These are phyloP conservation scores for Maniola hyperantus DNA, from an alignment of 2,888 invertebrate genomes.

Conservation along the genomic window DNA sequence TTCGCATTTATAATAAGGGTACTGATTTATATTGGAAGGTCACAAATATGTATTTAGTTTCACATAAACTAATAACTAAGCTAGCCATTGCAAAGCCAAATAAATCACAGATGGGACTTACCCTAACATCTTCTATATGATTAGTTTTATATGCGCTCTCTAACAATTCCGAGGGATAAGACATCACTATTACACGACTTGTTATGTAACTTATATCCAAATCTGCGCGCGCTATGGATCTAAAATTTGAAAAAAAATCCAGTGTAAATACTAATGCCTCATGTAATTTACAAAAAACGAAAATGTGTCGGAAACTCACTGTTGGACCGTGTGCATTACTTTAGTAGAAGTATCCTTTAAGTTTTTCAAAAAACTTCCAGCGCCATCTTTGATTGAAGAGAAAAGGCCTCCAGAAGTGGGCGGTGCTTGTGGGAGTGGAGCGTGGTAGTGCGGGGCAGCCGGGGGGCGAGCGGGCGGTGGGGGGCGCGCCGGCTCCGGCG, in stretches of 20 bases:
- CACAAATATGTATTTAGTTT: too few species aligned
- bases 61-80: too few species aligned
- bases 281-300: neutral
- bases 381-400: conserved; percentile 95
- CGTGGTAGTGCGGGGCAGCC: conserved; percentile 60
- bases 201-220: conserved; percentile 96
- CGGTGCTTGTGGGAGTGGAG: conserved; percentile 53
- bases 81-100: too few species aligned
- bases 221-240: conserved; percentile 92
- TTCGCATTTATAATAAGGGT: too few species aligned
- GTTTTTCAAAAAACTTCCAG: conserved; percentile 95
- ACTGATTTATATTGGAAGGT: too few species aligned
- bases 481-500: conserved; percentile 66
- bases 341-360: conserved; percentile 97
- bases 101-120: conserved; percentile 47
- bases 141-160: conserved; percentile 96
- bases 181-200: conserved; percentile 95
- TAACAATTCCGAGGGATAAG: conserved; percentile 96
- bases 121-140: conserved; percentile 94
- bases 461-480: conserved; percentile 60
- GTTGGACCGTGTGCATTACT: conserved; percentile 98
- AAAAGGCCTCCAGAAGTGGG: conserved; percentile 85
- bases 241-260: conserved; percentile 59
- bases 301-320: conserved; percentile 80
- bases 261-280: neutral